Evolutionary conservation across 2,113 vertebrate species (phyloP), one percentile per base, ranked within the genome.

Genomic region (Odobenus rosmarus): DNA sequence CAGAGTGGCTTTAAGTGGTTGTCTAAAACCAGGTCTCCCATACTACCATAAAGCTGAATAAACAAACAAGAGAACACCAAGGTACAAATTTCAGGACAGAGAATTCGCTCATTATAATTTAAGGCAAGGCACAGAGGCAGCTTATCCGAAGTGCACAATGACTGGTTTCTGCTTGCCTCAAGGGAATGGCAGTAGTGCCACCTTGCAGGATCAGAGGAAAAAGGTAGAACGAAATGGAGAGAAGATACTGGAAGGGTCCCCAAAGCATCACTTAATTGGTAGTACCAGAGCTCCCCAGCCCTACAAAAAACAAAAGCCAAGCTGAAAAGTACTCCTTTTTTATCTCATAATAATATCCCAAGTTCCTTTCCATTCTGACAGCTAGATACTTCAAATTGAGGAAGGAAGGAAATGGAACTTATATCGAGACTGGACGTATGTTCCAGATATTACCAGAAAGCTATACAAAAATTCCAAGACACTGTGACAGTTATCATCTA

Each of bases 1-100:
- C 11, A 46, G 12, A 42, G 15, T 71, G 4, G 62, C 49, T 72
- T 4, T 77, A 93, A 33, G 53, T 64, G n/a, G 42, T 7, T 94
- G 53, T 95, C 82, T 49, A 96, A 92, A 96, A 59, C 46, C 24
- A 93, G 61, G 64, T 42, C 28, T 36, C 77, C 82, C 67, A 33
- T 33, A 49, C 15, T 85, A 77, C 64, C 72, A 79, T 61, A 82
- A 96, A 36, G 21, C 1, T 93, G n/a, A 77, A 93, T 26, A 84
- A 89, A 79, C 8, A 84, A 85, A 92, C 24, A 94, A 90, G 10
- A 96, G 24, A 77, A 93, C 3, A 59, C 21, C 55, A 93, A 33
- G 4, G 31, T 31, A 33, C 57, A 69, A 90, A 26, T 92, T 64
- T 83, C 62, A 92, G 39, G 67, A 64, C 14, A 69, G 67, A 97